Evolutionary conservation across 2,888 invertebrate species (phyloP).

Genomic region (Stenchaetothrips biformis): DNA sequence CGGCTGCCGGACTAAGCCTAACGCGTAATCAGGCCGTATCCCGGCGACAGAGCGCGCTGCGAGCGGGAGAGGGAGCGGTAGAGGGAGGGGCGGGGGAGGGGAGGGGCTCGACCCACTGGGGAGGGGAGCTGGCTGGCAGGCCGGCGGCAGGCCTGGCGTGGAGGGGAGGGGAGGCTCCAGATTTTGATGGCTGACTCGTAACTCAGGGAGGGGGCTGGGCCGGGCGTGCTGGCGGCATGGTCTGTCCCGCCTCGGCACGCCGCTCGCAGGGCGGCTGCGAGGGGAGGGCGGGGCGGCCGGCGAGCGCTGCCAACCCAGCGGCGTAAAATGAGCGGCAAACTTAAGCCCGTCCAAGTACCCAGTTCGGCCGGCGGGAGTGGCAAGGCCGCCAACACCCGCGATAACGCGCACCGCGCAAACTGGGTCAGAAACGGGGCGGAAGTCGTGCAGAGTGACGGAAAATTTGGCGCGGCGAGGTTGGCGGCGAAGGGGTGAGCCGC

Average conservation of each 20-base stretch:
- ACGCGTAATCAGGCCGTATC: constrained; percentile 45
- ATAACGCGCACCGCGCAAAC: neutral
- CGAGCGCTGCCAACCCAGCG: constrained; percentile 1
- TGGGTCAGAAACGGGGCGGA: neutral
- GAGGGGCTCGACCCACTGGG: constrained; percentile 28
- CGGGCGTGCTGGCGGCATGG: constrained; percentile 33
- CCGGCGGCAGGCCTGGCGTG: constrained; percentile 35
- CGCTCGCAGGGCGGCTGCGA: constrained; percentile 32
- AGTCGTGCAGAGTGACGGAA: too few species aligned
- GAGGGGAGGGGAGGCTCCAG: constrained; percentile 33
- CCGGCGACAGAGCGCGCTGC: constrained; percentile 41
- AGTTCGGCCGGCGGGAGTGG: too few species aligned
- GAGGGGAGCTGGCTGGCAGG: constrained; percentile 29
- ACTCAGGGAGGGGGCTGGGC: constrained; percentile 32
- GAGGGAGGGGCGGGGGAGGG: constrained; percentile 33
- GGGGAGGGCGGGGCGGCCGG: constrained; percentile 34
- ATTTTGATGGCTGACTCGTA: constrained; percentile 30
- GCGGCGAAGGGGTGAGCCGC: neutral
- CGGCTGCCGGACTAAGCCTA: constrained; percentile 15
- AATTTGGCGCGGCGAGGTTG: neutral
- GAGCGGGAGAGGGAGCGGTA: constrained; percentile 35
- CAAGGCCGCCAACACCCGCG: too few species aligned
- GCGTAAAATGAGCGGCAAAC: neutral
- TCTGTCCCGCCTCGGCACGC: constrained; percentile 35
- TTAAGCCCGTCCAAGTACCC: too few species aligned